Evolutionary conservation across 2,797 vertebrate genomes (phyloP).

Genomic region (Pampus argenteus): DNA sequence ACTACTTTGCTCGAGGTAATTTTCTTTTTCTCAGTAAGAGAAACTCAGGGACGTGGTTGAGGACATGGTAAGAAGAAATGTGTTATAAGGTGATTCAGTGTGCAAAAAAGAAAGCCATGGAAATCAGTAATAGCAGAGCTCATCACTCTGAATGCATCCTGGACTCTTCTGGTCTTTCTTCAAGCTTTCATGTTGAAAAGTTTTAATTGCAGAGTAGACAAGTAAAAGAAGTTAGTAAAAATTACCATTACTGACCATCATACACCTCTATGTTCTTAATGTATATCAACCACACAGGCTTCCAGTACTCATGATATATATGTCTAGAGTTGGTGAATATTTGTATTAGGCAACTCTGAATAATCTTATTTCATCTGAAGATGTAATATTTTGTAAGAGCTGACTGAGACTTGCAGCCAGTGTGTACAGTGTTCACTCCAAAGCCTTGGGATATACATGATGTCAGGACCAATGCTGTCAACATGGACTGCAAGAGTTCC

Average conservation of each 20-base stretch:
- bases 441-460: conserved; percentile 38
- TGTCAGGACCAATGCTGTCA: conserved; percentile 53
- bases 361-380: not conserved
- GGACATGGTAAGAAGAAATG: not conserved
- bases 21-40: not conserved
- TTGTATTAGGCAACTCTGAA: conserved; percentile 2
- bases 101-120: not conserved
- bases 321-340: not conserved
- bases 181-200: conserved; percentile 12
- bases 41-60: not conserved
- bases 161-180: not conserved
- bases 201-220: conserved; percentile 5
- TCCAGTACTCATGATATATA: not conserved
- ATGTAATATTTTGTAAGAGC: conserved; percentile 4
- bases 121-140: not conserved
- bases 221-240: not conserved
- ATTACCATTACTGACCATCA: not conserved
- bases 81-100: not conserved
- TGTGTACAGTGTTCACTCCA: conserved; percentile 25
- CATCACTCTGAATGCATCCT: not conserved
- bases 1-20: not conserved
- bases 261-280: not conserved
- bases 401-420: not conserved
- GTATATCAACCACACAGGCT: not conserved
- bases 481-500: conserved; percentile 51